Conservation (phyloP, 2,113 vertebrate species). For the Oryzias celebensis region DNA sequence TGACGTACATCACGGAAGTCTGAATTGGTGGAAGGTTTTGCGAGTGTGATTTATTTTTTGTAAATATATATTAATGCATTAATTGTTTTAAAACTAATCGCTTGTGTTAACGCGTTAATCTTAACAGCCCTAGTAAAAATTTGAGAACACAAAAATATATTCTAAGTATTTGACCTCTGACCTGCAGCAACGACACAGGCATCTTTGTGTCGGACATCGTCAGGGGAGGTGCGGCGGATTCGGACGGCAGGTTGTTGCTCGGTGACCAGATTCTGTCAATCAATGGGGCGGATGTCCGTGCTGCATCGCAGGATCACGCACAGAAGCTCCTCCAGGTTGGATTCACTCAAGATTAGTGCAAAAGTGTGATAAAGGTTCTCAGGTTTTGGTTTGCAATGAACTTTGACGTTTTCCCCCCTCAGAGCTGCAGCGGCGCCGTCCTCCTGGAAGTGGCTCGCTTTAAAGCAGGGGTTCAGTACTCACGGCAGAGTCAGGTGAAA, state of each 20-base stretch:
- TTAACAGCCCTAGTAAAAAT: too few species aligned
- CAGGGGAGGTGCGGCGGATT: slow-evolving; percentile 86
- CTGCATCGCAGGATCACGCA: slow-evolving; percentile 86
- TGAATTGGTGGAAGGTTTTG: too few species aligned
- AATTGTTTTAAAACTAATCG: too few species aligned
- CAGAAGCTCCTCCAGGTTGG: slow-evolving; percentile 87
- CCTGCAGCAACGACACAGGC: slow-evolving; percentile 87
- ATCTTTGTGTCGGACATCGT: slow-evolving; percentile 95
- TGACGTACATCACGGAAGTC: too few species aligned
- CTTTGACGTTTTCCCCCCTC: slow-evolving; percentile 22
- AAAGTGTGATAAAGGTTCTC: not conserved
- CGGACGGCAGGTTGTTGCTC: slow-evolving; percentile 87
- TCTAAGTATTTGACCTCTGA: slow-evolving; percentile 44
- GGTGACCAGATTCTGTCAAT: slow-evolving; percentile 94
- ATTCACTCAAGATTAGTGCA: not conserved
- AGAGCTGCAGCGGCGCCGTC: slow-evolving; percentile 86
- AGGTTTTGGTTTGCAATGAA: not conserved
- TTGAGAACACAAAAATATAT: too few species aligned
- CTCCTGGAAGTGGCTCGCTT: slow-evolving; percentile 91
- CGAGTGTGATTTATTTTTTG: too few species aligned
- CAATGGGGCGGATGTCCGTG: slow-evolving; percentile 90
- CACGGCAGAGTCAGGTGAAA: slow-evolving; percentile 87
- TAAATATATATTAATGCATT: too few species aligned
- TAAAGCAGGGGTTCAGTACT: slow-evolving; percentile 85
- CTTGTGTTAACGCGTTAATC: too few species aligned